Conservation (phyloP, 2,888 invertebrate species). For the Mesochorus sp. region DNA sequence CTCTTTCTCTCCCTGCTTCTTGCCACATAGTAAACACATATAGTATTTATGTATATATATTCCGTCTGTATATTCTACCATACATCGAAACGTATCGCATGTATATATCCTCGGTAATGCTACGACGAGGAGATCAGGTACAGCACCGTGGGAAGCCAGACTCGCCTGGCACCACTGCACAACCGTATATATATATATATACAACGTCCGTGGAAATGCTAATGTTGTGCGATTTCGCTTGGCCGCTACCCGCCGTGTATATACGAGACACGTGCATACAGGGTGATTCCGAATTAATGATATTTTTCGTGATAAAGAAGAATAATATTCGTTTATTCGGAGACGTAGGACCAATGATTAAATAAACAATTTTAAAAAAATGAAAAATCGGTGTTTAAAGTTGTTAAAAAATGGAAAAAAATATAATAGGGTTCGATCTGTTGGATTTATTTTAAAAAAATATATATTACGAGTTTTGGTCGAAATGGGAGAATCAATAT, state of each 20-base stretch:
- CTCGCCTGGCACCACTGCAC: constrained; percentile 38
- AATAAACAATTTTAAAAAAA: too few relatives aligned
- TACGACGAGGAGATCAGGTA: constrained; percentile 55
- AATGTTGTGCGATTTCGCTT: constrained; percentile 76
- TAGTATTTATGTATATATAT: neutral
- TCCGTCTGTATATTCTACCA: neutral
- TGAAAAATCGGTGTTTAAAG: too few relatives aligned
- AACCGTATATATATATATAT: neutral
- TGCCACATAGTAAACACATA: too few relatives aligned
- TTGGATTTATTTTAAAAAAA: too few relatives aligned
- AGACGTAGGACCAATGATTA: too few relatives aligned
- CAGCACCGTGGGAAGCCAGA: constrained; percentile 63
- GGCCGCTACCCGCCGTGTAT: constrained; percentile 23
- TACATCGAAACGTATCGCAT: constrained; percentile 9
- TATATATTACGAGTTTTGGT: too few relatives aligned
- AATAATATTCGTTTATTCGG: too few relatives aligned
- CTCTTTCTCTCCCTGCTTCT: neutral
- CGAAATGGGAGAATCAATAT: too few relatives aligned
- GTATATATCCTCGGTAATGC: constrained; percentile 36
- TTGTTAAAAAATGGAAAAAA: too few relatives aligned
- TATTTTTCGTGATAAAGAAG: too few relatives aligned
- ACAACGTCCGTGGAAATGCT: constrained; percentile 74
- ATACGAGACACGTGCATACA: constrained; percentile 18
- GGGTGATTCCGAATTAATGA: neutral
- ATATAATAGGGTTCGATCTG: too few relatives aligned